Percentiles rank a stretch among this genome's conserved stretches.
Evolutionary conservation across 2,888 invertebrate species (phyloP).

Genomic region (Limenitis camilla): DNA sequence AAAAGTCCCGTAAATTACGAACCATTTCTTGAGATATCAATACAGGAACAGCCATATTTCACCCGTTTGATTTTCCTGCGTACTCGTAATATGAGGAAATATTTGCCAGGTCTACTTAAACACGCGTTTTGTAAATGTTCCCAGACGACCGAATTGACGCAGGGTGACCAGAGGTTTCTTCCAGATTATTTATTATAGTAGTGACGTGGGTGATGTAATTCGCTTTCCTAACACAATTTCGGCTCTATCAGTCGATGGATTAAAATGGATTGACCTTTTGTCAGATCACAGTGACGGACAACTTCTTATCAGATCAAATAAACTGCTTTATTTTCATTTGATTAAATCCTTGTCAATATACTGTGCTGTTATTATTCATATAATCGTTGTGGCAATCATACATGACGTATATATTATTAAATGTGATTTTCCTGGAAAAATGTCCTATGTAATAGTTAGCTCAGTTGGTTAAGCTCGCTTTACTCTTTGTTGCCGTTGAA

Average conservation of each 20-base stretch:
- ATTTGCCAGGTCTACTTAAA: slow-evolving; percentile 46
- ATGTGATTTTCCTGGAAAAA: too few relatives aligned
- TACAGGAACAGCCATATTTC: slow-evolving; percentile 51
- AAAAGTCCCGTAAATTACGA: slow-evolving; percentile 57
- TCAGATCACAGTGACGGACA: slow-evolving; percentile 10
- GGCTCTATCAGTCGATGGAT: slow-evolving; percentile 19
- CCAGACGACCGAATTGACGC: slow-evolving; percentile 26
- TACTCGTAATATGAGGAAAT: slow-evolving; percentile 41
- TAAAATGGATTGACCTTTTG: slow-evolving; percentile 21
- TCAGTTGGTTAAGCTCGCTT: too few relatives aligned
- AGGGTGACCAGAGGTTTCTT: slow-evolving; percentile 28
- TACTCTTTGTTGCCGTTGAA: too few relatives aligned
- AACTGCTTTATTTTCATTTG: too few relatives aligned
- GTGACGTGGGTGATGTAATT: slow-evolving; percentile 25
- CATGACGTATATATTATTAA: too few relatives aligned
- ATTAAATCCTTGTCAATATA: too few relatives aligned
- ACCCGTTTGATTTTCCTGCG: slow-evolving; percentile 41
- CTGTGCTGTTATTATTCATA: too few relatives aligned
- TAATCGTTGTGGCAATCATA: too few relatives aligned
- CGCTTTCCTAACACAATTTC: slow-evolving; percentile 20
- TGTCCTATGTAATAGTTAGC: too few relatives aligned
- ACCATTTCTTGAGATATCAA: slow-evolving; percentile 55
- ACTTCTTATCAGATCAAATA: not conserved
- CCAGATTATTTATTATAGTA: slow-evolving; percentile 24
- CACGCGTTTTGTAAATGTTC: slow-evolving; percentile 29